Base-by-base conservation (phyloP, 2,888 invertebrate genomes). In the Campoplex capitator region DNA sequence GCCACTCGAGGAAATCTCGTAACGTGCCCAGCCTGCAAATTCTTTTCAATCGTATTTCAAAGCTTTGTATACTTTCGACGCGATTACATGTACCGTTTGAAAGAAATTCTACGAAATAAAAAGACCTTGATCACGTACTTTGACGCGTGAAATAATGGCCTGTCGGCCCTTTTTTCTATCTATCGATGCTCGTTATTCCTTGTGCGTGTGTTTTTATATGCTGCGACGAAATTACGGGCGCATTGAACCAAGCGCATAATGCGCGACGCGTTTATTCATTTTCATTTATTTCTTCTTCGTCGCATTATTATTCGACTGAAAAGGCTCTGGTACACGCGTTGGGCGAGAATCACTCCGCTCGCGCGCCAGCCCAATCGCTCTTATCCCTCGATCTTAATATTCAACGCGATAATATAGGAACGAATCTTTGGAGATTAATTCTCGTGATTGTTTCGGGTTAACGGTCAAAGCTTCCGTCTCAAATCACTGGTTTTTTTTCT, bases 331-430 rank as follows among this genome's bases (percentile, higher is more conserved):
- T 48, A 68, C 77, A 56, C 75, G 35, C 38, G 76, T 78, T 62
- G 2, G 42, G 18, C 45, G 54, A 58, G 65, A 75, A 76, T 75
- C 79, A 70, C 62, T 54, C 65, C 58, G 23, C 23, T 23, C 23
- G 23, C 32, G 45, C 70, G n/a, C 83, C 42, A 62, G 45, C 62
- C 48, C 35, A 35, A 65, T 45, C 71, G 23, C 23, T 85, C 76
- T 88, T 88, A 89, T 89, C 88, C 71, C 42, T 58, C 56, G 62
- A 89, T 89, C 88, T 88, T 73, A 80, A 84, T 82, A 62, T 85
- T 84, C 85, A 86, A 88, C 81, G 74, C 78, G 65, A 78, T 88
- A 78, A 78, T 88, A 78, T 73, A 56, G 76, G 58, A 67, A 38
- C 38, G 79, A 16, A 74, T 83, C 68, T 62, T 42, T 71, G 38